Evolutionary conservation across 2,888 invertebrate genomes (phyloP), one percentile per base, ranked within the genome.

Genomic region (Folsomia manolachei): DNA sequence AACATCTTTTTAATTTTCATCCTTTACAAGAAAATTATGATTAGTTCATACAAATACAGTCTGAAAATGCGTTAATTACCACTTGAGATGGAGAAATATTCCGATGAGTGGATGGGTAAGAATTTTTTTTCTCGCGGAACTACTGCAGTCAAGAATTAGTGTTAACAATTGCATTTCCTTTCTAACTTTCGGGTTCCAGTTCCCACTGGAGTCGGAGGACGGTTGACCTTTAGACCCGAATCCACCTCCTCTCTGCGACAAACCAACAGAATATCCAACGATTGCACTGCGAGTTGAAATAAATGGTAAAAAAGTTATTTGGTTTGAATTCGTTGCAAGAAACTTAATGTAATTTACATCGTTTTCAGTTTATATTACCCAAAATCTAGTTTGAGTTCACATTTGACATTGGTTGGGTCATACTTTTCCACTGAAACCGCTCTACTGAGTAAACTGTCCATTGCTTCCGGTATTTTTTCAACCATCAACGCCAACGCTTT

Each of bases 391-490:
- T 76, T 78, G 21, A 80, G 53, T 71, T 80, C 79, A 62, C 80
- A 80, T 70, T 80, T 80, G 21, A 78, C 78, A 71, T 80, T 80
- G 9, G 75, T 77, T 2, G 78, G 71, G 27, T 80, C 78, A 67
- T 80, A 80, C 53, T 80, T 79, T 60, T 78, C 75, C 27, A 80
- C 75, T 14, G 78, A 68, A 11, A 80, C 78, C 9, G 80, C 80
- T 25, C 76, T 74, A 26, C 74, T 77, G 9, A 80, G 63, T 62
- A 80, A 69, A 64, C 76, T 77, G 68, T 80, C 80, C 80, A 80
- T 80, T 0, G 80, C 80, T 53, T 80, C 79, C 19, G 80, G 80
- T 24, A 79, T 79, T 65, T 80, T 80, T 53, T 80, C 80, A 14
- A 80, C 74, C 72, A 80, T 80, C 23, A 80, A 60, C 23, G 78